Base-by-base conservation (phyloP, 2,113 vertebrate genomes). In the Motacilla alba region DNA sequence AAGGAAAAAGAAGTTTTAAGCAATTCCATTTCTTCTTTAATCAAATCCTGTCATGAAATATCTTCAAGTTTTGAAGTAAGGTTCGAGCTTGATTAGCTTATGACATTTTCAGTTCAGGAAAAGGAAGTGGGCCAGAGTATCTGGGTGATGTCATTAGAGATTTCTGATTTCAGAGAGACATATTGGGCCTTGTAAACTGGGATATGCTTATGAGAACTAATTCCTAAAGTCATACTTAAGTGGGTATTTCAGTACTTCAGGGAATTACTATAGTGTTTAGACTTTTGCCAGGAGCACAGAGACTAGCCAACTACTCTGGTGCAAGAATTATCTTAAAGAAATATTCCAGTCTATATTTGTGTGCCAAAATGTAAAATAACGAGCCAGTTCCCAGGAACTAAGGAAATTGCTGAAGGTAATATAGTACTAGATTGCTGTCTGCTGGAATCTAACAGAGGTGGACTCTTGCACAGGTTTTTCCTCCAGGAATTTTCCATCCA, bases 301-400 rank as follows among this genome's bases (percentile, higher is more conserved):
- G 28, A 67, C 26, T 69, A 64, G 46, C 35, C 22, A 91, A 81
- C 47, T 55, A 44, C 26, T 87, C 53, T 79, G 62, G 35, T 95
- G 62, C 66, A 80, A 81, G 46, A 77, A 43, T 86, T 87, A 90
- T 56, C 73, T 93, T 56, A 76, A 81, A 77, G 41, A 94, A 88
- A 82, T 75, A 23, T 86, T 84, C 46, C 56, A 83, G 60, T 35
- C n/a, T 43, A 8, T 70, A 70, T 58, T 59, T 91, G 41, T 66
- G 41, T 58, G 64, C 72, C 83, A 95, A 89, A 92, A 83, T 49
- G 16, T 59, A 69, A 94, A 91, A 89, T 66, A 89, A 87, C 9
- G 73, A 87, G 22, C 31, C 49, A 84, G 26, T 84, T 94, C 49
- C 37, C 58, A 93, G 44, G 52, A 95, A 76, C 11, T 8, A 73